Evolutionary conservation across 92 coral and sea anemone species (phyloP).

Genomic region (Epizoanthus rinbou): DNA sequence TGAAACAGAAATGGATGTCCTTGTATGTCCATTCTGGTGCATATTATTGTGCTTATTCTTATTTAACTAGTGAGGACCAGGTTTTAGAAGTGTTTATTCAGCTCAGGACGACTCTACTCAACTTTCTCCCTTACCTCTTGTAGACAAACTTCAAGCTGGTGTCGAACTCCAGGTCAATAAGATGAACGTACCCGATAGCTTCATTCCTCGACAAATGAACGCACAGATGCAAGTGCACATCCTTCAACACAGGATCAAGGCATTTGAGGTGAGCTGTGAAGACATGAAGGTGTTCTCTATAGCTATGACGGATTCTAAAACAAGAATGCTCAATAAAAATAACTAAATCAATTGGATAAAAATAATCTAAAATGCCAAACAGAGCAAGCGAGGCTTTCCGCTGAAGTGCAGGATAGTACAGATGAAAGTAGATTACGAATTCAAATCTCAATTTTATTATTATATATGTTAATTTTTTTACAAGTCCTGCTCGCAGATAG

Average conservation of each 20-base stretch:
- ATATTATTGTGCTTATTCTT: no score
- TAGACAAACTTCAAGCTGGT: constrained; percentile 73
- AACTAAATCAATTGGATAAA: no score
- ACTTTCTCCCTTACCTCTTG: not conserved
- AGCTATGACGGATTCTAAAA: no score
- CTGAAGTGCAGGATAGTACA: no score
- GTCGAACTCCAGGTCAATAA: constrained; percentile 75
- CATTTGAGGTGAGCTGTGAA: constrained; percentile 65
- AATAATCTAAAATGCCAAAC: not conserved
- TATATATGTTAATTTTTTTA: no score
- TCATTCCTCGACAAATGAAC: constrained; percentile 79
- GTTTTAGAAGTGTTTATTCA: constrained; percentile 20
- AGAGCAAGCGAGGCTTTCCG: not conserved
- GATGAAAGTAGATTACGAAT: no score
- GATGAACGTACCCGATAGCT: constrained; percentile 76
- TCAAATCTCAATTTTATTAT: no score
- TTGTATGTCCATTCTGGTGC: no score
- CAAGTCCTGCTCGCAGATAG: no score
- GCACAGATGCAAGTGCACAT: constrained; percentile 64
- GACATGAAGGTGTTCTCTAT: not conserved
- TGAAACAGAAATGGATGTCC: no score
- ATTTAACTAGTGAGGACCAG: no score
- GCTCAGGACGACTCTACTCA: constrained; percentile 49
- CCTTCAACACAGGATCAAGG: constrained; percentile 61
- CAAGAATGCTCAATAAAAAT: no score